Evolutionary conservation across 2,888 invertebrate species (phyloP).

Genomic region (Gnatocerus cornutus): DNA sequence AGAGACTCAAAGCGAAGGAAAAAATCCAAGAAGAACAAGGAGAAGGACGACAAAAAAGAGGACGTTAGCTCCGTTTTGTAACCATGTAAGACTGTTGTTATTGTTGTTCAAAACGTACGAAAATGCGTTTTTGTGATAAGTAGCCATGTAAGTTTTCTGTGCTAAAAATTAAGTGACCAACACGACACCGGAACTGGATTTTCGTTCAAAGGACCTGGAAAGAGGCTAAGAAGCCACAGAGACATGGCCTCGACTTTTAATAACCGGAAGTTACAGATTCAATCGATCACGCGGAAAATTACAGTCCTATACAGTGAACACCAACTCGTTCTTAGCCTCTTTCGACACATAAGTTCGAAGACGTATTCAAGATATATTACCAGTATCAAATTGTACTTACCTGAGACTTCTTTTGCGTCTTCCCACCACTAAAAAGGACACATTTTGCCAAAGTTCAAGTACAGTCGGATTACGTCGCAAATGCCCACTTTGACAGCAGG

Average conservation of each 20-base stretch:
- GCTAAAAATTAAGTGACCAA: constrained; percentile 52
- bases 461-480: no score
- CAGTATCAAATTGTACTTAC: background rate
- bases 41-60: constrained; percentile 70
- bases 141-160: constrained; percentile 51
- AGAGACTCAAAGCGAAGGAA: constrained; percentile 71
- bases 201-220: background rate
- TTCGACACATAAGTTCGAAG: no score
- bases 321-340: no score
- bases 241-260: no score
- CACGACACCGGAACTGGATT: constrained; percentile 25
- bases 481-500: no score
- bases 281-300: no score
- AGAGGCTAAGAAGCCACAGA: constrained; percentile 1
- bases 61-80: constrained; percentile 72
- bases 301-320: no score
- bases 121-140: constrained; percentile 63
- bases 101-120: constrained; percentile 60
- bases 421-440: no score
- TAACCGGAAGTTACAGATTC: no score
- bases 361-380: no score
- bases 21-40: constrained; percentile 70
- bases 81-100: constrained; percentile 64
- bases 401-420: background rate
- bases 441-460: no score